phyloP scores from a whole-genome alignment of 2,888 invertebrate genomes.

The Brachypterus glaber region DNA sequence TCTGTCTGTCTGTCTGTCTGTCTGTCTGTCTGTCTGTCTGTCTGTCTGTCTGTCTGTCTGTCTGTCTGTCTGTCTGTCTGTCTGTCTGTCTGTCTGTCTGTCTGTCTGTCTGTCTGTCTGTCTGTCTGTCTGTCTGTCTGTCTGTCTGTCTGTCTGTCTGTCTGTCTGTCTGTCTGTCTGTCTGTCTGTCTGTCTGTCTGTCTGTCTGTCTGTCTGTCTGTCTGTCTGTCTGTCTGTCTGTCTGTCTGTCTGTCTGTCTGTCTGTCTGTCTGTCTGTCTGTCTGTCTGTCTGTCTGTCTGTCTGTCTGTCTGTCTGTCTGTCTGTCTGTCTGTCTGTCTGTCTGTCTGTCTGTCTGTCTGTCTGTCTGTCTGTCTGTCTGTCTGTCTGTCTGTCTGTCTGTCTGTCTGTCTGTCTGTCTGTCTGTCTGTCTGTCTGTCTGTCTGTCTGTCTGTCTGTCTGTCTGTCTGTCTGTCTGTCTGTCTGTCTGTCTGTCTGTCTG shows the following conservation, averaged over 20 bases:
- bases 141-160: constrained; percentile 2
- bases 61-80: constrained; percentile 2
- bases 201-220: constrained; percentile 22
- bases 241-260: constrained; percentile 22
- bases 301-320: constrained; percentile 23
- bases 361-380: constrained; percentile 19
- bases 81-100: constrained; percentile 2
- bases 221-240: constrained; percentile 22
- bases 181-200: constrained; percentile 19
- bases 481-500: constrained; percentile 6
- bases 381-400: constrained; percentile 21
- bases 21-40: constrained; percentile 2
- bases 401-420: constrained; percentile 22
- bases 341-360: constrained; percentile 21
- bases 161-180: constrained; percentile 11
- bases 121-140: constrained; percentile 2
- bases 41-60: constrained; percentile 2
- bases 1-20: too few relatives aligned
- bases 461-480: constrained; percentile 6
- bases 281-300: constrained; percentile 21
- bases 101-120: constrained; percentile 2
- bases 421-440: constrained; percentile 30
- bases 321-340: constrained; percentile 22
- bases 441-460: constrained; percentile 6
- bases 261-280: constrained; percentile 21